Base-by-base conservation (phyloP, 2,888 invertebrate species). In the Agapostemon virescens region DNA sequence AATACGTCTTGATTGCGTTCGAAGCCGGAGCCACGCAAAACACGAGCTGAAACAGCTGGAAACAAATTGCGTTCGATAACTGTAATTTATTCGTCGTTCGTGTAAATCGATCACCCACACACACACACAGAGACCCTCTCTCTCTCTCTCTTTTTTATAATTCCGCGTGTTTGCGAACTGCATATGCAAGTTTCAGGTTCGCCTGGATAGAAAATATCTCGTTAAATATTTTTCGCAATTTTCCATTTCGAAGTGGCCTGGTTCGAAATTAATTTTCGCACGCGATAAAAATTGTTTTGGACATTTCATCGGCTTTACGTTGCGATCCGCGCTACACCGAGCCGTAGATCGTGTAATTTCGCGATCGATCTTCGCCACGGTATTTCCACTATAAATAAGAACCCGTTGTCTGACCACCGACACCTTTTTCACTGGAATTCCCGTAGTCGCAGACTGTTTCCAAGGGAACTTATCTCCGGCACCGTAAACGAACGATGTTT, bases 391-490 rank as follows among this genome's bases (percentile, higher is more conserved):
- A 6, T 17, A 30, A 58, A 20, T 20, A 58, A 30, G 58, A 30
- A 20, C 7, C n/a, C 17, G 69, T 77, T 68, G 49, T 73, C 36
- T 9, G 75, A 64, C 42, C 75, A 38, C 49, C 38, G 58, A 17
- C 26, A 3, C 45, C 38, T 67, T 67, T 61, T 38, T 49, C 30
- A 61, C n/a, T 36, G 61, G 30, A 61, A 61, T 30, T 36, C 61
- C 33, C 11, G 33, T 20, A 9, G 33, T 20, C 33, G 11, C 11
- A 11, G n/a, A 7, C 33, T 11, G 61, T 61, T 33, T 20, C 61
- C 61, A n/a, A 1, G 33, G 61, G n/a, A 61, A 61, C 61, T 61
- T 61, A 61, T 61, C 61, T 61, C n/a, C 52, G 55, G 23, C n/a
- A 20, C n/a, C 23, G 38, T 49, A 64, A 49, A 55, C 63, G 33